Evolutionary conservation across 2,113 vertebrate genomes (phyloP).

Genomic region (Gymnobelideus leadbeateri): DNA sequence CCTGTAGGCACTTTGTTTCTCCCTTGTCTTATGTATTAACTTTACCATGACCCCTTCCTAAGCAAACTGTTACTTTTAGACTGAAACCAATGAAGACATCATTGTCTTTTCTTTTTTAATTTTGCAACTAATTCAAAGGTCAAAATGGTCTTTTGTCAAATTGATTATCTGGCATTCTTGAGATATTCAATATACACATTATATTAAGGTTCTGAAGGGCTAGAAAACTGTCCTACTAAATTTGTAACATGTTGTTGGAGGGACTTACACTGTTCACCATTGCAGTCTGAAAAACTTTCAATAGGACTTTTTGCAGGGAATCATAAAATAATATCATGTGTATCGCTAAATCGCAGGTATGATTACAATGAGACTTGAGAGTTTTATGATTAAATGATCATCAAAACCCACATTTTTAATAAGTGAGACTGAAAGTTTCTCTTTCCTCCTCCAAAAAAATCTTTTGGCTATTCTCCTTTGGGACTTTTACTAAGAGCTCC

Average conservation of each 20-base stretch:
- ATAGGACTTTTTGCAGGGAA: conserved; percentile 5
- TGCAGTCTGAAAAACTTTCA: conserved; percentile 27
- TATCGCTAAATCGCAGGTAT: neutral
- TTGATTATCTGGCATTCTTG: neutral
- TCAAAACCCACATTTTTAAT: neutral
- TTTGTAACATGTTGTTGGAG: neutral
- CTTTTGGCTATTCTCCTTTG: neutral
- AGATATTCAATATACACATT: neutral
- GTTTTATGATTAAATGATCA: conserved; percentile 33
- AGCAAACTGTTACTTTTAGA: conserved; percentile 27
- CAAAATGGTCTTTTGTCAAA: conserved; percentile 41
- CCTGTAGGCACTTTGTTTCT: neutral
- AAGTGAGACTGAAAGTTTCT: neutral
- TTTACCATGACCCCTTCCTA: conserved; percentile 27
- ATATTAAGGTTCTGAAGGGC: neutral
- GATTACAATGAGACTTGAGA: neutral
- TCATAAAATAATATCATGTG: neutral
- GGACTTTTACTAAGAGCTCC: neutral
- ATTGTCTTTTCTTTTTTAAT: conserved; percentile 36
- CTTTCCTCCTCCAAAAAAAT: neutral
- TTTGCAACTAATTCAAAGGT: conserved; percentile 18
- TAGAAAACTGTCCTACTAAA: neutral
- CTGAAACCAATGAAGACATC: neutral
- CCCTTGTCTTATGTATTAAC: conserved; percentile 7
- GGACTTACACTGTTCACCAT: conserved; percentile 23